Conservation (phyloP, 2,888 invertebrate species). For the Monochamus alternatus region DNA sequence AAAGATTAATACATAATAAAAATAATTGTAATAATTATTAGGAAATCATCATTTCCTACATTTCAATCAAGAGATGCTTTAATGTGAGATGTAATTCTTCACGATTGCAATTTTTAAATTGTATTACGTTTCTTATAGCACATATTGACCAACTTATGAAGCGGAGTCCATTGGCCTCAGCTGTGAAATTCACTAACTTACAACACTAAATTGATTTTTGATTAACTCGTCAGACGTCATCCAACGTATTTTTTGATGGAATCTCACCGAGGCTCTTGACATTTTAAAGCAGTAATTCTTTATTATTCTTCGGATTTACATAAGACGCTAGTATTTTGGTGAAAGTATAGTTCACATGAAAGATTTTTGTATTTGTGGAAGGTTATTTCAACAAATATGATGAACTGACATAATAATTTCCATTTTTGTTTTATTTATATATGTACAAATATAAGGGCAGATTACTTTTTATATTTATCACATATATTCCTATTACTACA, state of each 20-base stretch:
- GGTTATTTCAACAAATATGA: too few relatives aligned
- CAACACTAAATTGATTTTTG: conserved; percentile 20
- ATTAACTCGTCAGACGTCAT: conserved; percentile 17
- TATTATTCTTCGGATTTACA: neutral
- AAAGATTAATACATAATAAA: too few relatives aligned
- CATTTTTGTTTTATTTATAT: too few relatives aligned
- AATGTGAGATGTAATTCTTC: conserved; percentile 14
- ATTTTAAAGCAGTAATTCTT: neutral
- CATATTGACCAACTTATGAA: conserved; percentile 28
- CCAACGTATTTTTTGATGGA: conserved; percentile 5
- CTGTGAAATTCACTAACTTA: conserved; percentile 27
- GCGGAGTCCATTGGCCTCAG: conserved; percentile 21
- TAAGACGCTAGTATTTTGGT: neutral
- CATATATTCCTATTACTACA: too few relatives aligned
- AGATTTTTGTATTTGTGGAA: neutral
- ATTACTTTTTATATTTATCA: too few relatives aligned
- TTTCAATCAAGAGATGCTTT: too few relatives aligned
- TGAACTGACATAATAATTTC: too few relatives aligned
- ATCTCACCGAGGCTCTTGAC: neutral
- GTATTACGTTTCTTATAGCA: conserved; percentile 26
- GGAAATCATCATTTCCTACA: too few relatives aligned
- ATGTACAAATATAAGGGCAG: too few relatives aligned
- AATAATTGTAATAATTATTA: too few relatives aligned
- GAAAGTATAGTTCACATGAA: neutral
- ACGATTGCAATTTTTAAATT: conserved; percentile 28